These are phyloP conservation scores for Philypnodon macrostomus DNA, from an alignment of 2,797 vertebrate genomes.

Conservation along the genomic window DNA sequence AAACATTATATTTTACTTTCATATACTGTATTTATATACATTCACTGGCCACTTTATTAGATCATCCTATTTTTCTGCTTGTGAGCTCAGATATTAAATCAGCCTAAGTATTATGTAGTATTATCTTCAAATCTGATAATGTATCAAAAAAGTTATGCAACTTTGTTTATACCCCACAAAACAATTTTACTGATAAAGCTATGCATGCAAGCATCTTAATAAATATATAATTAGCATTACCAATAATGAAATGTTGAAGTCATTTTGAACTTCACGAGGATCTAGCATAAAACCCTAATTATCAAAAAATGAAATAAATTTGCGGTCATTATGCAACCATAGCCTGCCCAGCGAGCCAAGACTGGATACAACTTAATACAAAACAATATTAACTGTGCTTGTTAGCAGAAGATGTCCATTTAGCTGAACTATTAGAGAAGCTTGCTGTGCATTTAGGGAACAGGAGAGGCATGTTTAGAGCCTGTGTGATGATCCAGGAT, in stretches of 20 bases:
- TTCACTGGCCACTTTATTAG: too few species aligned
- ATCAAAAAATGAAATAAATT: conserved; percentile 37
- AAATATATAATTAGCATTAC: conserved; percentile 24
- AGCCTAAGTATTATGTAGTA: too few species aligned
- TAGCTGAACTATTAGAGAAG: conserved; percentile 28
- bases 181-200: conserved; percentile 22
- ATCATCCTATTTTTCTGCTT: too few species aligned
- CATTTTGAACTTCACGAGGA: conserved; percentile 26
- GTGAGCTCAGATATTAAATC: too few species aligned
- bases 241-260: conserved; percentile 27
- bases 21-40: too few species aligned
- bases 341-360: conserved; percentile 8
- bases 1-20: too few species aligned
- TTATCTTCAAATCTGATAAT: neutral
- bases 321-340: conserved; percentile 29
- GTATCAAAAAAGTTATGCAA: neutral
- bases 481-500: conserved; percentile 39
- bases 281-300: conserved; percentile 34
- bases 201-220: conserved; percentile 20
- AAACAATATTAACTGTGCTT: conserved; percentile 27
- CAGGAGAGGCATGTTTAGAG: conserved; percentile 22
- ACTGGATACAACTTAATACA: conserved; percentile 6
- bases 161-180: neutral
- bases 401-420: conserved; percentile 22
- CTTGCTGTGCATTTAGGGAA: conserved; percentile 23